Percentiles rank a stretch among this genome's conserved stretches.
Evolutionary conservation across 1,140 invertebrate genomes (phyloP).

Genomic region (Calliphora vicina): DNA sequence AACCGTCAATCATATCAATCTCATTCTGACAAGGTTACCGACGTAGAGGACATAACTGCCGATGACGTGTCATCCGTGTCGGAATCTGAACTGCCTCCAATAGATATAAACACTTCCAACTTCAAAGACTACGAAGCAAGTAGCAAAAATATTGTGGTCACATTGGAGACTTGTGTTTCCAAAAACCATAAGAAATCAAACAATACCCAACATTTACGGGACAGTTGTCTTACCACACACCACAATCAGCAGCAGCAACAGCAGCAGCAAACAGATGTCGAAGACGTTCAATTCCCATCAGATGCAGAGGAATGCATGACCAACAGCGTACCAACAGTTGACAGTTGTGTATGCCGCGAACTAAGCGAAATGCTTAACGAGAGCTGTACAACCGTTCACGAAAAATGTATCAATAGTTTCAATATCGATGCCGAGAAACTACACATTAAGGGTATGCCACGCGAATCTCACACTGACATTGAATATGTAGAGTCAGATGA

Average conservation of each 20-base stretch:
- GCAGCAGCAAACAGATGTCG: slow-evolving; percentile 64
- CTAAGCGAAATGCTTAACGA: slow-evolving; percentile 62
- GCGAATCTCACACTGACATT: slow-evolving; percentile 64
- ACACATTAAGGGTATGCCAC: slow-evolving; percentile 64
- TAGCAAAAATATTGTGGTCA: slow-evolving; percentile 31
- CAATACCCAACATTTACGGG: too few relatives aligned
- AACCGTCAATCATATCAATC: background rate
- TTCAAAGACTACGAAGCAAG: slow-evolving; percentile 37
- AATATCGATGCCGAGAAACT: slow-evolving; percentile 64
- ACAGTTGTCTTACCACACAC: background rate
- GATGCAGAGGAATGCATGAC: slow-evolving; percentile 62
- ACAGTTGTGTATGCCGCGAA: slow-evolving; percentile 51
- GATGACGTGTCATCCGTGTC: slow-evolving; percentile 51
- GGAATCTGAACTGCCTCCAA: slow-evolving; percentile 38
- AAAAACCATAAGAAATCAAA: background rate
- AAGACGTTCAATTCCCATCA: slow-evolving; percentile 66
- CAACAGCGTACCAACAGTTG: slow-evolving; percentile 36
- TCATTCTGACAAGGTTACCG: slow-evolving; percentile 39
- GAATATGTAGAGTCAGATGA: slow-evolving; percentile 65
- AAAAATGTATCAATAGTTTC: slow-evolving; percentile 59
- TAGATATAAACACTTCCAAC: slow-evolving; percentile 4
- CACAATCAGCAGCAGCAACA: slow-evolving; percentile 31
- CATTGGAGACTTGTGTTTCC: slow-evolving; percentile 15
- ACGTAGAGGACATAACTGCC: slow-evolving; percentile 53
- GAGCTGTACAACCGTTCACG: slow-evolving; percentile 63